Evolutionary conservation across 2,888 invertebrate species (phyloP), one percentile per base, ranked within the genome.

Genomic region (Parthenolecanium corni): DNA sequence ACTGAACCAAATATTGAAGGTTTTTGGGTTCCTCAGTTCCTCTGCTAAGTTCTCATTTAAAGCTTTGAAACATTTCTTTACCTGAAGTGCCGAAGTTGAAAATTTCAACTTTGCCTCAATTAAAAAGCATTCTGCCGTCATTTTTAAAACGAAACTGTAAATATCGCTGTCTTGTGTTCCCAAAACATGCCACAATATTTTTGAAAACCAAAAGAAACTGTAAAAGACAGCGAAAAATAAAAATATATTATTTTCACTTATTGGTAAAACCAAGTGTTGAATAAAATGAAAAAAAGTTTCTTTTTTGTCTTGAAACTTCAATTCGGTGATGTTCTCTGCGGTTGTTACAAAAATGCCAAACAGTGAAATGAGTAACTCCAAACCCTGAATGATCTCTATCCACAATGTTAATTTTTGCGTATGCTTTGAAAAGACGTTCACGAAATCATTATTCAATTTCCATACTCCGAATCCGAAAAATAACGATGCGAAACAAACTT

Each of bases 401-500:
- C 54, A 54, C 40, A 54, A 20, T 12, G 20, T 42, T n/a, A 38
- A 24, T n/a, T 54, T 40, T 21, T 42, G n/a, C 21, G 54, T 23
- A 23, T 23, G 16, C 21, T 18, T 38, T 11, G 18, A 40, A 38
- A 53, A 40, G 2, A 54, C 54, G 6, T 2, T 38, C 40, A 25
- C 40, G 40, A 54, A 40, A 14, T 54, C 54, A n/a, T 14, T 42
- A 20, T 54, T 38, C n/a, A 54, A 40, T 54, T 54, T 54, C 54
- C 54, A 54, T 16, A 54, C 40, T 40, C 54, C 54, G 1, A 54
- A 20, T 42, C 54, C 38, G 16, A 54, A 16, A 14, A 54, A 40
- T 9, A 40, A 40, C n/a, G 42, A 23, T 23, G 40, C 31, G 14
- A 24, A 6, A 38, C 38, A 54, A 54, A 54, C 40, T 31, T 31